A percentile compares a stretch with the other conserved stretches of the same genome.
These are phyloP conservation scores for Volucella inanis DNA, from an alignment of 2,888 invertebrate species.

Conservation along the genomic window DNA sequence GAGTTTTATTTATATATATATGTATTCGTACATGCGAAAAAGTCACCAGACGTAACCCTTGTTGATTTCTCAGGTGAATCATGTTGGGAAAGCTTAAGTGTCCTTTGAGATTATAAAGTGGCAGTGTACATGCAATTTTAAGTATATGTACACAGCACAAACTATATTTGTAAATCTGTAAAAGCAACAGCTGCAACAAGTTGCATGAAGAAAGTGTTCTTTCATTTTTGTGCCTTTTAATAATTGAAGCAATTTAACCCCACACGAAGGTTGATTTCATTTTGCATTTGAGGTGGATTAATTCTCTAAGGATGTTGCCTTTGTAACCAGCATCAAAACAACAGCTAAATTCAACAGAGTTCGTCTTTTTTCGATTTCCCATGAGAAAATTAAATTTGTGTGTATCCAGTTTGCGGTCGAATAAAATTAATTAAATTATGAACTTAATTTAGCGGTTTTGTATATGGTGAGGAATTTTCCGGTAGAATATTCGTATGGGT, in stretches of 20 bases:
- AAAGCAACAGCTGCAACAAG: conserved; percentile 27
- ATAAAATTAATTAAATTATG: no score
- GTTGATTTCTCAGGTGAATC: conserved; percentile 61
- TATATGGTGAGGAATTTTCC: no score
- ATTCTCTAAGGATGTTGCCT: background rate
- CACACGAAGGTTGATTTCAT: conserved; percentile 1
- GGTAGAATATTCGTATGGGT: no score
- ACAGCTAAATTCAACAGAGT: no score
- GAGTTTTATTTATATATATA: background rate
- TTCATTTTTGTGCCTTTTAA: conserved; percentile 1
- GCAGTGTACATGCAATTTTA: conserved; percentile 24
- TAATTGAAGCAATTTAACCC: conserved; percentile 3
- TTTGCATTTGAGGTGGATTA: background rate
- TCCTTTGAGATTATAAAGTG: conserved; percentile 23
- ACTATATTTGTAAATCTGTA: background rate
- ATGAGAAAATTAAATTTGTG: no score
- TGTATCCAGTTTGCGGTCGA: no score
- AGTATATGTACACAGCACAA: background rate
- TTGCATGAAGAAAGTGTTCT: background rate
- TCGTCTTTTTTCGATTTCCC: no score
- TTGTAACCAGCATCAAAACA: no score
- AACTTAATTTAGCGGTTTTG: no score
- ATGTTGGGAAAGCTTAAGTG: conserved; percentile 34
- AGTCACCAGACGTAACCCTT: conserved; percentile 34
- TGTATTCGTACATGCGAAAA: conserved; percentile 8